These are phyloP conservation scores for Takifugu flavidus DNA, from an alignment of 2,113 vertebrate species.

Conservation along the genomic window DNA sequence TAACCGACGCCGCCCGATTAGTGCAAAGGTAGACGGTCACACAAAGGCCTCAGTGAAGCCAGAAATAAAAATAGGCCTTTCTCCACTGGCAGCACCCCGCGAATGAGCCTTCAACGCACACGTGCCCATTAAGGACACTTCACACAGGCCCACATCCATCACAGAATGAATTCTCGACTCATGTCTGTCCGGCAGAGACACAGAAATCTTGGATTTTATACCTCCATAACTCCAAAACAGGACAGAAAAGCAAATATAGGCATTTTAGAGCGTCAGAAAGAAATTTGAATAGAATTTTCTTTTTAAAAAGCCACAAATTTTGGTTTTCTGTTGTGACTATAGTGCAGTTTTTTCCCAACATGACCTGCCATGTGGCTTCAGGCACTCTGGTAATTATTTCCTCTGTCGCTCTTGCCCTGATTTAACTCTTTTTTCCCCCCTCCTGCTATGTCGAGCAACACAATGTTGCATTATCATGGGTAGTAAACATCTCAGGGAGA, in stretches of 20 bases:
- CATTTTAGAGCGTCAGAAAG: background rate
- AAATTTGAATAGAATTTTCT: background rate
- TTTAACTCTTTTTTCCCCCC: slow-evolving; percentile 2
- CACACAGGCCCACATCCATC: slow-evolving; percentile 28
- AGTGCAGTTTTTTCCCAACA: slow-evolving; percentile 21
- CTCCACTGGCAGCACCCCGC: slow-evolving; percentile 18
- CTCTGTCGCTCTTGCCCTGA: slow-evolving; percentile 9
- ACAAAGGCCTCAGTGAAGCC: too few relatives aligned
- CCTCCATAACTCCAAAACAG: slow-evolving; percentile 3
- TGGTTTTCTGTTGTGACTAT: slow-evolving; percentile 6
- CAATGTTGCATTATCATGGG: too few relatives aligned
- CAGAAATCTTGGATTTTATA: background rate
- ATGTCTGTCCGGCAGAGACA: slow-evolving; percentile 2
- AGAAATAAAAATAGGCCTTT: slow-evolving; percentile 10
- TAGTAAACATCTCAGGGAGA: too few relatives aligned
- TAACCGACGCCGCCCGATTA: slow-evolving; percentile 59
- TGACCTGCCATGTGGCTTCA: slow-evolving; percentile 18
- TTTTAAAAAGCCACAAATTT: slow-evolving; percentile 1
- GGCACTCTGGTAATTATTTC: slow-evolving; percentile 30
- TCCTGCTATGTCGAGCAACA: background rate
- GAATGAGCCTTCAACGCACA: slow-evolving; percentile 38
- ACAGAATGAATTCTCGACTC: slow-evolving; percentile 26
- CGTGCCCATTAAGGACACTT: slow-evolving; percentile 5
- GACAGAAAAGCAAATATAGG: slow-evolving; percentile 9
- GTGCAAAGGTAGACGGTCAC: slow-evolving; percentile 41